Evolutionary conservation across 2,113 vertebrate species (phyloP).

Genomic region (Butorides virescens): DNA sequence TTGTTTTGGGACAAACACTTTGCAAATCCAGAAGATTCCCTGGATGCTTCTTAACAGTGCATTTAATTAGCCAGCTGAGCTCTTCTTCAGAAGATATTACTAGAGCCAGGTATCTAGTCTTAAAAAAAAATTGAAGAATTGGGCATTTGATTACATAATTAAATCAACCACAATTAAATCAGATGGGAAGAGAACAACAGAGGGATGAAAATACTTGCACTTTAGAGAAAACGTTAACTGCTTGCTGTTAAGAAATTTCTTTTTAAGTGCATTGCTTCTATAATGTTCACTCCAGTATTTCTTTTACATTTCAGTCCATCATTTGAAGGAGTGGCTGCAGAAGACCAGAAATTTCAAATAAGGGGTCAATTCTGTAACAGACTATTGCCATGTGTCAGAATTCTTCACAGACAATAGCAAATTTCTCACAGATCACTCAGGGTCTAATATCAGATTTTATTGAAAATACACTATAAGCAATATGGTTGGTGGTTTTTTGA

Average conservation of each 20-base stretch:
- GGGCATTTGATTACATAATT: background rate
- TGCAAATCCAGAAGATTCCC: background rate
- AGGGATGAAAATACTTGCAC: background rate
- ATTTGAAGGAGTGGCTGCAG: background rate
- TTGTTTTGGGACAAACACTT: background rate
- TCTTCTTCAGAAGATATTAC: background rate
- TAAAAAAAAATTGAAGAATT: background rate
- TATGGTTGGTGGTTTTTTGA: accelerated
- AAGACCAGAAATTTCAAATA: background rate
- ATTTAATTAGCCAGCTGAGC: constrained; percentile 13
- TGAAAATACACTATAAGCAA: background rate
- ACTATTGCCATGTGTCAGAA: background rate
- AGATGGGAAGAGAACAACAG: background rate
- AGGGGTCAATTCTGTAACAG: background rate
- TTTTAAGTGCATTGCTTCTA: background rate
- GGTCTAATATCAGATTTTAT: background rate
- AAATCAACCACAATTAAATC: background rate
- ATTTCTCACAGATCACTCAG: background rate
- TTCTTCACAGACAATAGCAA: background rate
- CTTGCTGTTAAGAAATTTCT: background rate
- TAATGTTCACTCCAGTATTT: background rate
- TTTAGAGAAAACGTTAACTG: background rate
- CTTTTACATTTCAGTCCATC: background rate
- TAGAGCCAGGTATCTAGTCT: background rate
- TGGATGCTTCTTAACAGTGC: background rate